Evolutionary conservation across 2,888 invertebrate species (phyloP), one percentile per base, ranked within the genome.

Genomic region (Matsumyia berberina): DNA sequence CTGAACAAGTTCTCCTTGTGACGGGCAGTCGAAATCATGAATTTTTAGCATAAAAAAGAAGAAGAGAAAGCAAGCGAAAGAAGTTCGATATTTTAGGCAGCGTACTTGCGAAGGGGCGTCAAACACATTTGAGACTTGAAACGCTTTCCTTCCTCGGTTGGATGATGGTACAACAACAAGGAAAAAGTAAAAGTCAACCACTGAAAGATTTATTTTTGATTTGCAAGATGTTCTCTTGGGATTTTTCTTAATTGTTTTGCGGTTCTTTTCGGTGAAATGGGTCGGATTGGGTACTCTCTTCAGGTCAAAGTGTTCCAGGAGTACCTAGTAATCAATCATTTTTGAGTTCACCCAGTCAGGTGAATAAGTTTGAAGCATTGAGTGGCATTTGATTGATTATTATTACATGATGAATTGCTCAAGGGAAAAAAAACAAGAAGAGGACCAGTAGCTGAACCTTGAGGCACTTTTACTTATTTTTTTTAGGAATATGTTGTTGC

Each of bases 1-100:
- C 0, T 53, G 35, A 66, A 53, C 42, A 58, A 66, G 29, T 60
- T 42, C 24, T 33, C n/a, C 15, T 60, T 1, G 24, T 24, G 24
- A 7, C 35, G 29, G 37, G n/a, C n/a, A n/a, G n/a, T n/a, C n/a
- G n/a, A 17, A 35, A 69, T 70, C 35, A 8, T 53, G 73, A 74
- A 57, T 64, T 49, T 60, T 17, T 24, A 62, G 46, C 49, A n/a
- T n/a, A 35, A 15, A 53, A 31, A 55, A 60, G 9, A 8, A 70
- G 62, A 83, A 74, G 83, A 79, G 83, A 79, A 83, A 83, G 83
- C 73, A 83, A 83, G 83, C 73, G 49, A 79, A 69, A 64, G 49
- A 79, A 69, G 49, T 69, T 79, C 42, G 51, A 58, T n/a, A n/a
- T 78, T 66, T 70, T 46, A 17, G 49, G 64, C 31, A 19, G 55